Evolutionary conservation across 2,888 invertebrate species (phyloP).

Genomic region (Ctenicera cuprea): DNA sequence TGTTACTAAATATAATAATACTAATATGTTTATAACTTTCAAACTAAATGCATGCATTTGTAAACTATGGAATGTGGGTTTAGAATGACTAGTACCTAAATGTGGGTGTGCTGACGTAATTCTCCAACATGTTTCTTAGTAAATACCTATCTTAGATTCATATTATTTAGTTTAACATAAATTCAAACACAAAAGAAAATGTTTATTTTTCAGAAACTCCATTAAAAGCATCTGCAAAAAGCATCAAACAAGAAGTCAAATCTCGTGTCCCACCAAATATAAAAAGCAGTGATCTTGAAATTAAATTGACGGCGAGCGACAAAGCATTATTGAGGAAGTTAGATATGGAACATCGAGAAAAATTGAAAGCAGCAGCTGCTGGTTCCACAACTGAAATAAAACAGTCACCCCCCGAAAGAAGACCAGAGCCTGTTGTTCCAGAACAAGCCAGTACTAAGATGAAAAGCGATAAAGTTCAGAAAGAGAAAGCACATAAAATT

Average conservation of each 20-base stretch:
- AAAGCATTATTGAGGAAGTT: conserved; percentile 72
- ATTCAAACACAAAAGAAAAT: not conserved
- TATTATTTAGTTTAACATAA: not conserved
- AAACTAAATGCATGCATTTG: conserved; percentile 7
- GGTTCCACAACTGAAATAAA: too few species aligned
- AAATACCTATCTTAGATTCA: not conserved
- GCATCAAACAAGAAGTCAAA: not conserved
- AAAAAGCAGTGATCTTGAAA: conserved; percentile 67
- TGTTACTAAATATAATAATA: conserved; percentile 5
- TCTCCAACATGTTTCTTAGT: not conserved
- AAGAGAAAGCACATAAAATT: conserved; percentile 46
- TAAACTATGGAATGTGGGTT: not conserved
- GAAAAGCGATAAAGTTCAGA: conserved; percentile 29
- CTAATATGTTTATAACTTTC: too few species aligned
- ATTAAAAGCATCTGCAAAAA: not conserved
- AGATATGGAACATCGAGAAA: conserved; percentile 73
- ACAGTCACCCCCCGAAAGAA: too few species aligned
- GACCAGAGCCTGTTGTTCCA: too few species aligned
- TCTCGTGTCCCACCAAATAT: not conserved
- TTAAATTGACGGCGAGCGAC: conserved; percentile 73
- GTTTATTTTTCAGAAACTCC: not conserved
- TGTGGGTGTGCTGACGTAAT: conserved; percentile 11
- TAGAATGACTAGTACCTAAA: not conserved
- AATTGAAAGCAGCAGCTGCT: conserved; percentile 53
- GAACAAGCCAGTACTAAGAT: conserved; percentile 17